Evolutionary conservation across 2,113 vertebrate species (phyloP), one percentile per base, ranked within the genome.

Genomic region (Hirundichthys speculiger): DNA sequence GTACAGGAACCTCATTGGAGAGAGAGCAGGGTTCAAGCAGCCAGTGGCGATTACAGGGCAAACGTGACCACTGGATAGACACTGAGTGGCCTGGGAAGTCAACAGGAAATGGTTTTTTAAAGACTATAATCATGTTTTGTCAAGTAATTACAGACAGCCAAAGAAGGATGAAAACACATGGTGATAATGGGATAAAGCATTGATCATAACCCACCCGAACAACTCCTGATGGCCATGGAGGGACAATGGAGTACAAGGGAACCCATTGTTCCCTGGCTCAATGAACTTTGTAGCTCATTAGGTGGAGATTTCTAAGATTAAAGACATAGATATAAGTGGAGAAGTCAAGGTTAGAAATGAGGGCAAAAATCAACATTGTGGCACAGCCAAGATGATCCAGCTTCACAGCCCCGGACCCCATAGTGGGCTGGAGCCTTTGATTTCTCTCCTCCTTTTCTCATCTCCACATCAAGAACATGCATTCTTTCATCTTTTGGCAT

Each of bases 371-470:
- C 88, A 89, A 93, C 93, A 93, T 91, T 90, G 92, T 90, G 91
- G 93, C 93, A 93, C 93, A 91, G 75, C 72, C 69, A 71, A 79
- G 78, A 86, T 93, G 94, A 92, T 93, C 94, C 93, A 92, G 92
- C 94, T 93, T 93, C 87, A 85, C 93, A 94, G 95, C 93, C 95
- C 95, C 94, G 96, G 94, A 94, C 95, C 96, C 92, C 78, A 85
- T 95, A 95, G 94, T 94, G 88, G 94, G 93, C 94, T 93, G 91
- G 92, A 91, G 93, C 92, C 94, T 97, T 96, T 98, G 94, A 98
- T 97, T 96, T 93, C 93, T 91, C 80, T 89, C 92, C 93, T 84
- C 49, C 8, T 94, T 94, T 94, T 93, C 94, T 94, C 94, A 94
- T 95, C 93, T 93, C 92, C 93, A 94, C 95, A 95, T 95, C 95